These are phyloP conservation scores for Lasioglossum marginatum DNA, from an alignment of 2,888 invertebrate species.

Conservation along the genomic window DNA sequence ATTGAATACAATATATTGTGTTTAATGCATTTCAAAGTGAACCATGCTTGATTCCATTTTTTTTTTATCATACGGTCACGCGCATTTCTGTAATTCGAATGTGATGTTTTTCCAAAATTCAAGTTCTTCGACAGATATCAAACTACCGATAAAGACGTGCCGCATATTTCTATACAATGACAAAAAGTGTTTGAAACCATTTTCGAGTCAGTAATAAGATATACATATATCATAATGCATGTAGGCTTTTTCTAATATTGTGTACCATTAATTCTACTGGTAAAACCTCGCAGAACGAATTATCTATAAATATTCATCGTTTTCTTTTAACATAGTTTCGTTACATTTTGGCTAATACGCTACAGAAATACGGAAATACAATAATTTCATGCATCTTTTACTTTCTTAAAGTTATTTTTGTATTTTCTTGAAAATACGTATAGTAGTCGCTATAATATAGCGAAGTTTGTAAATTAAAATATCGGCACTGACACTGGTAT, in stretches of 20 bases:
- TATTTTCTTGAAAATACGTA: constrained; percentile 39
- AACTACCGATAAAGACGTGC: background rate
- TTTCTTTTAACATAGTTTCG: constrained; percentile 24
- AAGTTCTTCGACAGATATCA: background rate
- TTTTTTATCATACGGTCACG: background rate
- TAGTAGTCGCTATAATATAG: constrained; percentile 3
- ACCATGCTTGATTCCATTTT: background rate
- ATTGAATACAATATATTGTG: background rate
- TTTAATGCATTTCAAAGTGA: background rate
- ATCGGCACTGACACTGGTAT: background rate
- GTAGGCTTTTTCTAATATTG: constrained; percentile 15
- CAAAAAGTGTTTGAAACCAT: background rate
- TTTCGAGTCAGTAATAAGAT: background rate
- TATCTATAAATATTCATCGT: constrained; percentile 11
- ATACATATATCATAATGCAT: constrained; percentile 17
- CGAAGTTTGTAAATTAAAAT: background rate
- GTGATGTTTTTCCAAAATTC: background rate
- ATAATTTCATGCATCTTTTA: constrained; percentile 45
- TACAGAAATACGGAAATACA: constrained; percentile 40
- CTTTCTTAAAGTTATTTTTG: constrained; percentile 35
- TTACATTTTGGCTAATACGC: constrained; percentile 43
- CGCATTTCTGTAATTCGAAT: background rate
- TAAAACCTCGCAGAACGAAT: constrained; percentile 35
- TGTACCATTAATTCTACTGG: constrained; percentile 24
- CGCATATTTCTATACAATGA: background rate